A percentile compares a stretch with the other conserved stretches of the same genome.
These are phyloP conservation scores for Colletes gigas DNA, from an alignment of 1,140 invertebrate genomes.

Conservation along the genomic window DNA sequence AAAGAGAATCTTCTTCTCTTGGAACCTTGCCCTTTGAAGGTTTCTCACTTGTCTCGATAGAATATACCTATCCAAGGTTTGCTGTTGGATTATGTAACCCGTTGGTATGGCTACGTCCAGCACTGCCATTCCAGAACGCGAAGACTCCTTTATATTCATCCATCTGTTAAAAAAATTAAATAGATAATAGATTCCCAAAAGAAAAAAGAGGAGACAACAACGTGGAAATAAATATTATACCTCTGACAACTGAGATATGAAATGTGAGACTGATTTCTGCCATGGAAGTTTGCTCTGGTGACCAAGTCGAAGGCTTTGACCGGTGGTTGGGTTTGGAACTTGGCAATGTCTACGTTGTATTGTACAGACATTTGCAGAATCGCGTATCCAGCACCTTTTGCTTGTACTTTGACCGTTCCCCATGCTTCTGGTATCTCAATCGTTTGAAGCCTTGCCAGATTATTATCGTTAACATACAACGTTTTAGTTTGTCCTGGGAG, in stretches of 20 bases:
- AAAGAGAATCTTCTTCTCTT: conserved; percentile 92
- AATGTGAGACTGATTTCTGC: conserved; percentile 96
- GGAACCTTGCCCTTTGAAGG: conserved; percentile 92
- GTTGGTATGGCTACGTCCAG: conserved; percentile 95
- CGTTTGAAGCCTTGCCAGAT: conserved; percentile 88
- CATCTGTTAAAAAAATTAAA: conserved; percentile 83
- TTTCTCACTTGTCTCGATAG: conserved; percentile 87
- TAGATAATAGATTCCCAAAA: background rate
- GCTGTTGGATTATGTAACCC: conserved; percentile 96
- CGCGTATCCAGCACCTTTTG: conserved; percentile 94
- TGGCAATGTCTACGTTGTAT: conserved; percentile 95
- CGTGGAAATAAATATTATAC: conserved; percentile 75
- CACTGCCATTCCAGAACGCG: conserved; percentile 94
- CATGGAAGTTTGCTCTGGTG: conserved; percentile 88
- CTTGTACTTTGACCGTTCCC: conserved; percentile 95
- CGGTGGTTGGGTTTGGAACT: conserved; percentile 93
- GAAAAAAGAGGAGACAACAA: background rate
- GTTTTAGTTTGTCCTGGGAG: conserved; percentile 85
- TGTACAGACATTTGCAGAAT: conserved; percentile 96
- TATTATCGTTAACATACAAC: conserved; percentile 87
- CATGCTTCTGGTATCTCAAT: conserved; percentile 95
- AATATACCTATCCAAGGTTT: conserved; percentile 92
- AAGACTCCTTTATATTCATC: conserved; percentile 89
- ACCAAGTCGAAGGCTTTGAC: conserved; percentile 88
- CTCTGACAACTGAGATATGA: conserved; percentile 90